A percentile compares a stretch with the other conserved stretches of the same genome.
Evolutionary conservation across 2,113 vertebrate genomes (phyloP).

Genomic region (Casuarius casuarius): DNA sequence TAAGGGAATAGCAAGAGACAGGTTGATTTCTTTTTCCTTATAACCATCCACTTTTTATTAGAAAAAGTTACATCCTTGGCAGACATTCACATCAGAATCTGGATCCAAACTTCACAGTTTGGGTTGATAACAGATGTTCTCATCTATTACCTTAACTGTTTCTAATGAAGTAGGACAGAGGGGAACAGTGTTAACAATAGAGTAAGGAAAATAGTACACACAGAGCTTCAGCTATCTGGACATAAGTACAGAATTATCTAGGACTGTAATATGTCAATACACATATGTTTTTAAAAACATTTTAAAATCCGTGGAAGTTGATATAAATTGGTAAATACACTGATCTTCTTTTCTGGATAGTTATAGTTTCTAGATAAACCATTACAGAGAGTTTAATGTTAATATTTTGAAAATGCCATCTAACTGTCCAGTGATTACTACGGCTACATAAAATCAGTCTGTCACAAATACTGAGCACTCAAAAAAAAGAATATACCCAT

Average conservation of each 20-base stretch:
- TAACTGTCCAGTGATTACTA: not conserved
- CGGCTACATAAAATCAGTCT: not conserved
- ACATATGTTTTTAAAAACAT: not conserved
- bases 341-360: not conserved
- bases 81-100: not conserved
- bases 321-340: not conserved
- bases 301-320: not conserved
- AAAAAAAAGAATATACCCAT: not conserved
- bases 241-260: not conserved
- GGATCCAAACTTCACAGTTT: not conserved
- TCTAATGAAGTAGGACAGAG: not conserved
- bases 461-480: not conserved
- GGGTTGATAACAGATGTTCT: not conserved
- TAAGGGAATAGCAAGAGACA: not conserved
- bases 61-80: not conserved
- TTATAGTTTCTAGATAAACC: not conserved
- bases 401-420: not conserved
- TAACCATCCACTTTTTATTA: not conserved
- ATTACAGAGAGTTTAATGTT: not conserved
- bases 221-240: not conserved
- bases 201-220: not conserved
- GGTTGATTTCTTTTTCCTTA: not conserved
- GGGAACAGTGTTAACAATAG: not conserved
- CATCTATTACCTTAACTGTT: not conserved
- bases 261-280: not conserved